These are phyloP conservation scores for Meteorus cinctellus DNA, from an alignment of 2,888 invertebrate species.

Conservation along the genomic window DNA sequence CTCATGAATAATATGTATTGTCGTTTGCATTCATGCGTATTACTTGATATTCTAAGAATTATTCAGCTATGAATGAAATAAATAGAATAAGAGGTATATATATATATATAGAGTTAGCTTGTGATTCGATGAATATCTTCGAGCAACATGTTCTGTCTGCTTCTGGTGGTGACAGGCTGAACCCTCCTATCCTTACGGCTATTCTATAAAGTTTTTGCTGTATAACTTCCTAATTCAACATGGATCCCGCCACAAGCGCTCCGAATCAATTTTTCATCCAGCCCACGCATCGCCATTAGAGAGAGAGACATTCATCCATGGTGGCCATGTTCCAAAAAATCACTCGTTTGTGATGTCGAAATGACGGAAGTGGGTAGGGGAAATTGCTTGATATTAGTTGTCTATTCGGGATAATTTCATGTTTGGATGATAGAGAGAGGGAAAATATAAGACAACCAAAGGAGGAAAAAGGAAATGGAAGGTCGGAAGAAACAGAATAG, in stretches of 20 bases:
- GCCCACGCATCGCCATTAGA: neutral
- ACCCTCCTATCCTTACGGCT: slow-evolving; percentile 45
- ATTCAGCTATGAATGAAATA: too few relatives aligned
- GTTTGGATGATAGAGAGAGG: neutral
- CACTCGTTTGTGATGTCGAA: slow-evolving; percentile 9
- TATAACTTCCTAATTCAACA: slow-evolving; percentile 48
- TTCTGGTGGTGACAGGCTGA: slow-evolving; percentile 36
- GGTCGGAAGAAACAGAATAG: neutral
- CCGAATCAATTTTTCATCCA: slow-evolving; percentile 33
- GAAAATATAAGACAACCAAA: slow-evolving; percentile 13
- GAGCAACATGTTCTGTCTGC: slow-evolving; percentile 9
- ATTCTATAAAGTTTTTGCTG: slow-evolving; percentile 30
- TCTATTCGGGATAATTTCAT: neutral
- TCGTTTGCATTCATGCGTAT: too few relatives aligned
- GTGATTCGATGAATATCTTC: slow-evolving; percentile 34
- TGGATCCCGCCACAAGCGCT: slow-evolving; percentile 35
- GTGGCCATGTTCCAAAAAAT: slow-evolving; percentile 21
- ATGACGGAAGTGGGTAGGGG: neutral
- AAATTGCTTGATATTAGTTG: neutral
- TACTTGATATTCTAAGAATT: too few relatives aligned
- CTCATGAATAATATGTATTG: too few relatives aligned
- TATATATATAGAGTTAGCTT: slow-evolving; percentile 27
- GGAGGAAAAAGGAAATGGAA: neutral
- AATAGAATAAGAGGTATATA: neutral
- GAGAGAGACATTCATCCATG: neutral